Evolutionary conservation across 2,113 vertebrate genomes (phyloP), one percentile per base, ranked within the genome.

Genomic region (Tetrax tetrax): DNA sequence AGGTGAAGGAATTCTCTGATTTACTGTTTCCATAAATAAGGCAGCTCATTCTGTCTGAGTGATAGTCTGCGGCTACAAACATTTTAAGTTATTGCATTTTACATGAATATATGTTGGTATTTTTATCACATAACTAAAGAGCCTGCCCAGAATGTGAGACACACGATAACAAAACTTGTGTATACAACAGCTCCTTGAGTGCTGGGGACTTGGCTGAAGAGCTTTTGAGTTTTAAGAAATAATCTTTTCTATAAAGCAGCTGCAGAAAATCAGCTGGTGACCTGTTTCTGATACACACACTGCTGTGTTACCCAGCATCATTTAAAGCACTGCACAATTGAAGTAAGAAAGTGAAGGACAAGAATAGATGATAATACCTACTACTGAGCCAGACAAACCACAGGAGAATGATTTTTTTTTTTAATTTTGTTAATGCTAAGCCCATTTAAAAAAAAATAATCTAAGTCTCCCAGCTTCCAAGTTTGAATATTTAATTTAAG

Each of bases 231-330:
- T 92, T 92, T 81, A 84, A 84, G 53, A 35, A 89, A 78, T 51
- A 45, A 28, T 10, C 35, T 89, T 94, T 91, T 78, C 37, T 51
- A 6, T 60, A 78, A 83, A 87, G 86, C 28, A 81, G 60, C 86
- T 71, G 76, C 76, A 95, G 80, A 72, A 95, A 92, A 94, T 75
- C 86, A 81, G 83, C 72, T 51, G 72, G 51, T 95, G 95, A 92
- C 86, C 79, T 82, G 37, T 33, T 95, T 87, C 60, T 90, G 89
- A 70, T 69, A 59, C 43, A 31, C 23, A 19, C 31, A 18, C 56
- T 89, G 64, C 57, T 70, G 50, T 59, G 54, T 77, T 89, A 61
- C 21, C 64, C 83, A 54, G 56, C 4, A 0, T 21, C 47, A 47
- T 66, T 83, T 86, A 81, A 86, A 92, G 72, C 10, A 81, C 9